These are phyloP conservation scores for Uromys caudimaculatus DNA, from an alignment of 2,797 vertebrate species.

Conservation along the genomic window DNA sequence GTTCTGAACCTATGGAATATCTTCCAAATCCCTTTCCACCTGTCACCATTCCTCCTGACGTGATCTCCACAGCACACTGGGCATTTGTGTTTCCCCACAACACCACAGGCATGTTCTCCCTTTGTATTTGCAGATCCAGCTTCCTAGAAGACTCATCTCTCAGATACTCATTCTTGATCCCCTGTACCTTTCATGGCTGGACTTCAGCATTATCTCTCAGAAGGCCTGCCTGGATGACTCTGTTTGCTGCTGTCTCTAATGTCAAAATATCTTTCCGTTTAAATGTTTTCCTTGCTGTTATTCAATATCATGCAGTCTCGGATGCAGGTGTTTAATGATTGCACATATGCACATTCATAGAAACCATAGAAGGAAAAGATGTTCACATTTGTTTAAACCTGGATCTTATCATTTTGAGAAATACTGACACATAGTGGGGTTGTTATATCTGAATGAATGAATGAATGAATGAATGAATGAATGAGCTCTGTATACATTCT, in stretches of 20 bases:
- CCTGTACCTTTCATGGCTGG: background rate
- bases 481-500: background rate
- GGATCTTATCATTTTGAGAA: background rate
- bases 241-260: background rate
- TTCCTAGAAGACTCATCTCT: background rate
- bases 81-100: background rate
- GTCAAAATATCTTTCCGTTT: background rate
- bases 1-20: background rate
- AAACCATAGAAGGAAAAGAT: background rate
- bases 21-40: background rate
- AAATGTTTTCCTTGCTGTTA: background rate
- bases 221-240: background rate
- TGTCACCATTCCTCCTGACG: background rate
- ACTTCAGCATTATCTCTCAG: rapidly evolving
- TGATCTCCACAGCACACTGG: background rate
- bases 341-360: background rate
- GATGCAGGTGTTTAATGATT: background rate
- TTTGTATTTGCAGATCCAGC: no score
- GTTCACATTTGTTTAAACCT: background rate
- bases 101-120: background rate
- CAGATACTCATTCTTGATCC: background rate
- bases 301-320: background rate
- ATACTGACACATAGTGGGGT: background rate
- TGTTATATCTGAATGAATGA: background rate
- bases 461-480: no score